phyloP scores from a whole-genome alignment of 2,888 invertebrate species.

The Cryptophagus acutangulus region DNA sequence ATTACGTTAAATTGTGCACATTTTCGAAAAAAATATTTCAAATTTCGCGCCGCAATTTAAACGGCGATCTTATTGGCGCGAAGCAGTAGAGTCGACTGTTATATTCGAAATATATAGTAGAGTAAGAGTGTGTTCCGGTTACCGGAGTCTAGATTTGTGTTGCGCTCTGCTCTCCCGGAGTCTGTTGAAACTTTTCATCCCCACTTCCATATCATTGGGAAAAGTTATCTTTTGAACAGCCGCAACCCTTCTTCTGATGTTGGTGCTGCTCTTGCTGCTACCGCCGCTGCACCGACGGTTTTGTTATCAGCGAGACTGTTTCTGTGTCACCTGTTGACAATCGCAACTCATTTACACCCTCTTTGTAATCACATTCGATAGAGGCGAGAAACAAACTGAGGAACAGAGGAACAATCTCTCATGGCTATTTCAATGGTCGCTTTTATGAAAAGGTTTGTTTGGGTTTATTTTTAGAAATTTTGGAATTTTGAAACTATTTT shows the following conservation, averaged over 20 bases:
- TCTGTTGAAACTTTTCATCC: slow-evolving; percentile 6
- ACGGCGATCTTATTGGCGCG: slow-evolving; percentile 12
- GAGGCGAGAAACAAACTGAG: too few relatives aligned
- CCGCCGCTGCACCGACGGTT: slow-evolving; percentile 14
- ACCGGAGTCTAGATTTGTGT: slow-evolving; percentile 27
- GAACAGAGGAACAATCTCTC: too few relatives aligned
- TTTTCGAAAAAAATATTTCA: not conserved
- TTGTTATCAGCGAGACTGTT: too few relatives aligned
- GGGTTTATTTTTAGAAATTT: too few relatives aligned
- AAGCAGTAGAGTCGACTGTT: slow-evolving; percentile 15
- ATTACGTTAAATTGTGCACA: not conserved
- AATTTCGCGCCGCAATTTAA: not conserved
- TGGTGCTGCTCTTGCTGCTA: slow-evolving; percentile 14
- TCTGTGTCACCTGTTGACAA: slow-evolving; percentile 38
- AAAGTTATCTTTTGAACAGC: too few relatives aligned
- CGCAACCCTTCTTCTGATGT: slow-evolving; percentile 16
- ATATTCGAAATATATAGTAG: slow-evolving; percentile 1
- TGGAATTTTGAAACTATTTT: too few relatives aligned
- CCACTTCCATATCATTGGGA: not conserved
- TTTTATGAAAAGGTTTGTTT: too few relatives aligned
- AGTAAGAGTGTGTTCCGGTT: slow-evolving; percentile 19
- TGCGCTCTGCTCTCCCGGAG: slow-evolving; percentile 18
- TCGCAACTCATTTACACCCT: too few relatives aligned
- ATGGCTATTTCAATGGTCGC: too few relatives aligned
- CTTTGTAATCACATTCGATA: too few relatives aligned